phyloP scores from a whole-genome alignment of 2,113 vertebrate genomes.

The Archilochus colubris region DNA sequence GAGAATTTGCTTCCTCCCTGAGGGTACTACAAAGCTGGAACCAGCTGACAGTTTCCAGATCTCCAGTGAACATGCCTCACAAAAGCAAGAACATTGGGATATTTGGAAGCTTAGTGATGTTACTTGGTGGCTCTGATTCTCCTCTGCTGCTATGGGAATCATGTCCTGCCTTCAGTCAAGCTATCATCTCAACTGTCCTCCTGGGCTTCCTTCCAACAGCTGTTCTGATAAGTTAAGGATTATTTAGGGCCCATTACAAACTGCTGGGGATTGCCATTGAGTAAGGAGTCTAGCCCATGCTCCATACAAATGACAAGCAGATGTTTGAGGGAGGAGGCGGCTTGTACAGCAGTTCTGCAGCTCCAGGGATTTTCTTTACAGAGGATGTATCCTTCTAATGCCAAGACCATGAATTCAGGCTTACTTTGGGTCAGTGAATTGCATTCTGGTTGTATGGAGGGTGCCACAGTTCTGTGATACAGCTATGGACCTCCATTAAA shows the following conservation, averaged over 20 bases:
- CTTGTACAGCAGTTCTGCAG: background rate
- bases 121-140: background rate
- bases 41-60: slow-evolving; percentile 30
- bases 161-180: background rate
- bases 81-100: background rate
- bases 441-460: background rate
- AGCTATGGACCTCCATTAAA: background rate
- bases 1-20: slow-evolving; percentile 33
- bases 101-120: background rate
- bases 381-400: fast-evolving
- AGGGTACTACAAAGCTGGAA: background rate
- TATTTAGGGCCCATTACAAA: slow-evolving; percentile 7
- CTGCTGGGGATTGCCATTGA: background rate
- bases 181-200: background rate
- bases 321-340: background rate
- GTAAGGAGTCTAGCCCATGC: background rate
- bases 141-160: background rate
- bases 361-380: background rate
- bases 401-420: background rate
- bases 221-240: background rate
- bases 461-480: background rate
- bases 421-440: background rate
- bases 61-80: background rate
- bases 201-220: slow-evolving; percentile 15
- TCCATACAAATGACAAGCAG: background rate